phyloP scores from a whole-genome alignment of 1,140 invertebrate species.

The Drosophila pachea region DNA sequence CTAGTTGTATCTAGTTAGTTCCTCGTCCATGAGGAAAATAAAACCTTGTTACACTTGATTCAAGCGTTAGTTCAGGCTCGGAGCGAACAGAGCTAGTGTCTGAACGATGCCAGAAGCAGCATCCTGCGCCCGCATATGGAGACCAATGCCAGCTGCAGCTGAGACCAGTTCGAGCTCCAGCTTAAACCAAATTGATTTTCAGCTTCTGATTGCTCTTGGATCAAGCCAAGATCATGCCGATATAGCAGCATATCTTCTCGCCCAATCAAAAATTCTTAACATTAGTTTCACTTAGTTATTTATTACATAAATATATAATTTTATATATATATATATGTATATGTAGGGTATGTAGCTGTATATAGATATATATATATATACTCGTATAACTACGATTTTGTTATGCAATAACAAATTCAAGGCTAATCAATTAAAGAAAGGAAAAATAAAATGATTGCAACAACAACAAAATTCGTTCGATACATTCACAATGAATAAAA shows the following conservation, averaged over 20 bases:
- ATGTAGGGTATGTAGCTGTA: constrained; percentile 14
- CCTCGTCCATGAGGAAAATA: background rate
- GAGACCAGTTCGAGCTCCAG: too few relatives aligned
- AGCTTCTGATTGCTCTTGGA: too few relatives aligned
- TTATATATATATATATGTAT: constrained; percentile 15
- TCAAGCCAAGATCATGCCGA: too few relatives aligned
- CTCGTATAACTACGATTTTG: constrained; percentile 10
- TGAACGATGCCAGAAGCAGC: too few relatives aligned
- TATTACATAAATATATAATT: constrained; percentile 40
- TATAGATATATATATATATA: constrained; percentile 29
- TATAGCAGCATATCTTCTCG: background rate
- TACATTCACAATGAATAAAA: constrained; percentile 3
- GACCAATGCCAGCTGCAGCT: too few relatives aligned
- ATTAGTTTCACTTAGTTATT: constrained; percentile 37
- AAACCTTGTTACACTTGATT: too few relatives aligned
- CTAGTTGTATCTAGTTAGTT: constrained; percentile 3
- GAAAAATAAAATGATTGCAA: constrained; percentile 16
- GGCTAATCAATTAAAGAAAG: background rate
- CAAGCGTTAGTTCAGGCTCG: too few relatives aligned
- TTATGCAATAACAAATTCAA: constrained; percentile 6
- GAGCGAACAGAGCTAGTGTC: too few relatives aligned
- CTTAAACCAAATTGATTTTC: too few relatives aligned
- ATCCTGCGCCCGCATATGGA: too few relatives aligned
- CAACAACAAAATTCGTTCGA: constrained; percentile 41
- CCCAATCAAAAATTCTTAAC: constrained; percentile 4